Evolutionary conservation across 2,888 invertebrate species (phyloP).

Genomic region (Elysia crispata): DNA sequence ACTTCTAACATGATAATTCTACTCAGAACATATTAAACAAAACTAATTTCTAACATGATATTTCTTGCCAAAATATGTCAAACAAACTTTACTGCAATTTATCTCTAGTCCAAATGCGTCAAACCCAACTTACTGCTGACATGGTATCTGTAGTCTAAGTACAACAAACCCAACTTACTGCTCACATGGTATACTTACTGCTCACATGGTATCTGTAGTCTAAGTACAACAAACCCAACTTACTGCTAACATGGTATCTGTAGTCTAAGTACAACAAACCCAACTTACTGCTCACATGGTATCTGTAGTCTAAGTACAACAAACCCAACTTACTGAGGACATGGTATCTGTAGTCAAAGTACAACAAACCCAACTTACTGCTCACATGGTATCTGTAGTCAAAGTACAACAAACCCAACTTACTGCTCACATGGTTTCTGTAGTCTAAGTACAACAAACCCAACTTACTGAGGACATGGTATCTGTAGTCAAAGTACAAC

Average conservation of each 20-base stretch:
- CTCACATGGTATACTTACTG: no score
- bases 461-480: conserved; percentile 35
- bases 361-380: neutral
- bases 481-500: neutral
- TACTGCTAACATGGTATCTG: neutral
- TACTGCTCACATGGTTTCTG: neutral
- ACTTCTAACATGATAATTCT: neutral
- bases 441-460: no score
- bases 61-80: neutral
- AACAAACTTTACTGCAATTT: neutral
- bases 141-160: no score
- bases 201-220: neutral
- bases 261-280: no score
- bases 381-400: neutral
- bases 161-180: neutral
- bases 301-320: no score
- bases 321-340: neutral
- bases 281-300: neutral
- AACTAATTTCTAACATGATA: neutral
- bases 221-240: neutral
- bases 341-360: no score
- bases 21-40: neutral
- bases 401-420: neutral
- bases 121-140: neutral
- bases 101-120: neutral